phyloP scores from a whole-genome alignment of 2,797 vertebrate species.

The Phataginus tetradactyla region DNA sequence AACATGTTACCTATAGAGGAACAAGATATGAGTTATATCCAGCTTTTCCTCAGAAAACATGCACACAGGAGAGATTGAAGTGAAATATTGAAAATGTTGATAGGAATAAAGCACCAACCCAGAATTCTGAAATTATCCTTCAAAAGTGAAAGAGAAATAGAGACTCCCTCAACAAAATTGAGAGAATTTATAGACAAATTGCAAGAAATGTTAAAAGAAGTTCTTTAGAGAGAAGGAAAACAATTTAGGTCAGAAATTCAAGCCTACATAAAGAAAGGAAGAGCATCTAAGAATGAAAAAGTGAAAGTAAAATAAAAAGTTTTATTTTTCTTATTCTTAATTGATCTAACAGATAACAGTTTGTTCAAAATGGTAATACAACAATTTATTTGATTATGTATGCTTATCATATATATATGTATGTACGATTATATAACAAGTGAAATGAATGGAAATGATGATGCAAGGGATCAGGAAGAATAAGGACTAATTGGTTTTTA shows the following conservation, averaged over 20 bases:
- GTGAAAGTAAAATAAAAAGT: not conserved
- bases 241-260: not conserved
- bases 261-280: not conserved
- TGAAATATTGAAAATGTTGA: not conserved
- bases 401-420: not conserved
- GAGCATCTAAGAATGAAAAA: not conserved
- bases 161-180: no score
- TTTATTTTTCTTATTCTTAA: not conserved
- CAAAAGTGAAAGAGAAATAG: no score
- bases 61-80: not conserved
- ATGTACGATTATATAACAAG: not conserved
- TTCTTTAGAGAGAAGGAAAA: not conserved
- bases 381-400: not conserved
- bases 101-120: not conserved
- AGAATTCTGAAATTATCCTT: not conserved
- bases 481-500: not conserved
- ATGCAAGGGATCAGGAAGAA: not conserved
- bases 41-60: no score
- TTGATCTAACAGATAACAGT: not conserved
- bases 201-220: not conserved
- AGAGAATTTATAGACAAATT: not conserved
- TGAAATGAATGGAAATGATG: not conserved
- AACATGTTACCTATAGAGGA: not conserved
- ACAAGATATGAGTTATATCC: not conserved
- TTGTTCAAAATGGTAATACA: not conserved